Evolutionary conservation across 2,113 vertebrate genomes (phyloP), one percentile per base, ranked within the genome.

Genomic region (Rhinoderma darwinii): DNA sequence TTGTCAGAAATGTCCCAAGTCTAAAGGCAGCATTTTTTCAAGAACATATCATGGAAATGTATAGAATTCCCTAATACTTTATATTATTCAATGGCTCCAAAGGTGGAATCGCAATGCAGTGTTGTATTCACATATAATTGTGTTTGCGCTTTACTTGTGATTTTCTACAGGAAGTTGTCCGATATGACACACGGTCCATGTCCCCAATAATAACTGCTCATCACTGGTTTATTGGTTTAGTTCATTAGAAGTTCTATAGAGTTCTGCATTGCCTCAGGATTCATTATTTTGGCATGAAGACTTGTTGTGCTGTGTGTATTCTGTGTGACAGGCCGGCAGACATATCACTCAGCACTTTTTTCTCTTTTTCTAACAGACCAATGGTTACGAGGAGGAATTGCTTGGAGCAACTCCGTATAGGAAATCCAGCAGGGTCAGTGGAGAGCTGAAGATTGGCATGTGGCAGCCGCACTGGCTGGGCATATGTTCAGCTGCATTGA

Each of bases 391-490:
- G 54, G 96, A 96, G 84, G 94, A 96, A 0, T 11, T 93, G 84
- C 90, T 80, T 0, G 94, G 93, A 91, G 90, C 92, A 0, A 88
- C 93, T 77, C 92, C 91, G 87, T 95, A 89, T 85, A 93, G 95
- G 82, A 89, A 96, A 86, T 94, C 96, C 91, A 94, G 95, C 96
- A 95, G 97, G 96, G 96, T 99, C 88, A 94, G 96, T 97, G 93
- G 15, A 87, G 85, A 1, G 6, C 72, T 83, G 86, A 81, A 54
- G 32, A 1, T 59, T 72, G 32, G 66, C 63, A 73, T 73, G 43
- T 54, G 32, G 32, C 44, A 41, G 35, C 32, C 70, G 30, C 8
- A 74, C 44, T 56, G 15, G 70, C 47, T 63, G 37, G 51, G 25
- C 50, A 56, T 63, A 44, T 73, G 47, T 50, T 41, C 30, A 18